Conservation (phyloP, 2,888 invertebrate genomes). For the Leptopilina drosophilae region DNA sequence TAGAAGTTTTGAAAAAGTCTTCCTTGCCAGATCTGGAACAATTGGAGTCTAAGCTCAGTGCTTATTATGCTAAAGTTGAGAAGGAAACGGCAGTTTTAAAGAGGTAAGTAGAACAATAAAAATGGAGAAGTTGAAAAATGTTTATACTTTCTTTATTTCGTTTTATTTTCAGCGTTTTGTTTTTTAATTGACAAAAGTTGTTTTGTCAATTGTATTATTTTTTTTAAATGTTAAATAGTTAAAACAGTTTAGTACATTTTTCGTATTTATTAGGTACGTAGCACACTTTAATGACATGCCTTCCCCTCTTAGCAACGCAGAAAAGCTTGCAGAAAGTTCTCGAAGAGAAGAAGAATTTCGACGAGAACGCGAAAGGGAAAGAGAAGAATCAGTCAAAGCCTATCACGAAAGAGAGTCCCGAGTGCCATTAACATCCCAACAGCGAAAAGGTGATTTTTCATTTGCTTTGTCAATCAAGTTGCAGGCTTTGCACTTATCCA, state of each 20-base stretch:
- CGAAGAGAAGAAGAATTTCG: conserved; percentile 73
- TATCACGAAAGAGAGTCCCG: conserved; percentile 74
- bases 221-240: conserved; percentile 56
- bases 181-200: background rate
- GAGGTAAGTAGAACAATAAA: conserved; percentile 75
- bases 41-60: conserved; percentile 86
- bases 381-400: conserved; percentile 71
- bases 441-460: conserved; percentile 70
- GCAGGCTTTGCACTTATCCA: too few species aligned
- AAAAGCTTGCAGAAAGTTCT: conserved; percentile 72
- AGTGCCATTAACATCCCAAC: conserved; percentile 67
- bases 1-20: conserved; percentile 82
- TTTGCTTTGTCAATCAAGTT: background rate
- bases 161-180: conserved; percentile 12
- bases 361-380: conserved; percentile 70
- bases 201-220: conserved; percentile 47
- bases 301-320: conserved; percentile 76
- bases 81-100: conserved; percentile 80
- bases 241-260: conserved; percentile 57
- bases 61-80: conserved; percentile 88
- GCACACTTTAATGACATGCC: conserved; percentile 75
- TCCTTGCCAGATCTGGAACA: conserved; percentile 87
- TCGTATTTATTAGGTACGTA: conserved; percentile 73
- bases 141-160: background rate
- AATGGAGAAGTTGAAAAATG: background rate